phyloP scores from a whole-genome alignment of 35 echinoderm and acorn worm genomes.

The Nesometra sesokonis region DNA sequence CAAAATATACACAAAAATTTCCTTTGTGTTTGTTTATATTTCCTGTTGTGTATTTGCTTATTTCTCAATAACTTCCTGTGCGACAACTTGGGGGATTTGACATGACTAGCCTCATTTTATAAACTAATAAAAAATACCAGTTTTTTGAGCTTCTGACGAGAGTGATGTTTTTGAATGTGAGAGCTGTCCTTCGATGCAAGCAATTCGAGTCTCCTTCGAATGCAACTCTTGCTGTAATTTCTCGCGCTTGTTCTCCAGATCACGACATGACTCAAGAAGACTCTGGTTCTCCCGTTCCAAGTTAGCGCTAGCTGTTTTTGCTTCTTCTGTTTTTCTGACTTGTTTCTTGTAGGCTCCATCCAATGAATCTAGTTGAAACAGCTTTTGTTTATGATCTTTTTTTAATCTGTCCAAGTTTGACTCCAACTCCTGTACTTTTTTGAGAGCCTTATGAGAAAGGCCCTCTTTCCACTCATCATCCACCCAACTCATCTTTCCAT shows the following conservation, averaged over 20 bases:
- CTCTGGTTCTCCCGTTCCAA: conserved; percentile 58
- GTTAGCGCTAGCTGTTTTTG: conserved; percentile 35
- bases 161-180: conserved; percentile 53
- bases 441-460: conserved; percentile 55
- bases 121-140: no score
- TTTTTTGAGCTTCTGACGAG: conserved; percentile 20
- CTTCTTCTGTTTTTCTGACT: conserved; percentile 64
- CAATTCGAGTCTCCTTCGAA: conserved; percentile 56
- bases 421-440: conserved; percentile 78
- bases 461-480: conserved; percentile 97
- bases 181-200: conserved; percentile 78
- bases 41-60: no score
- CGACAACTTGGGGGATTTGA: no score
- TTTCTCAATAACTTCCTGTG: no score
- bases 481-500: conserved; percentile 79
- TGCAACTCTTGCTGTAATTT: conserved; percentile 74
- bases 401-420: conserved; percentile 39
- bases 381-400: conserved; percentile 84
- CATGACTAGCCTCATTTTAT: no score
- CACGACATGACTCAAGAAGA: conserved; percentile 51
- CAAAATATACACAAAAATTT: no score
- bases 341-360: conserved; percentile 88
- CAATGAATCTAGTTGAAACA: conserved; percentile 64
- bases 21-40: no score
- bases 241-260: conserved; percentile 54